phyloP scores from a whole-genome alignment of 35 echinoderm and acorn worm species.

The Anneissia japonica region DNA sequence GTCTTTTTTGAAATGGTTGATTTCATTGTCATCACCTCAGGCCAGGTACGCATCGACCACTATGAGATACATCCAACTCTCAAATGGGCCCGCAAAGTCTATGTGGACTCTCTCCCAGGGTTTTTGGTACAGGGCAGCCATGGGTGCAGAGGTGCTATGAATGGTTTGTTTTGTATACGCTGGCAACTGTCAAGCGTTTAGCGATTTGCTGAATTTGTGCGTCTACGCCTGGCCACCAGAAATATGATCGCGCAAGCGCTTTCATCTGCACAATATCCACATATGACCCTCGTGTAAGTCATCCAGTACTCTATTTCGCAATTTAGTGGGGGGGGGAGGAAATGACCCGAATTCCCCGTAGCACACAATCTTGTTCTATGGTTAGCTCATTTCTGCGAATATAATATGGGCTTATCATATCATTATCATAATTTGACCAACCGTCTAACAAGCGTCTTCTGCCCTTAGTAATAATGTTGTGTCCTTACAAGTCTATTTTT shows the following conservation, averaged over 20 bases:
- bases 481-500: constrained; percentile 19
- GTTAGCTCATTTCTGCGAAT: constrained; percentile 20
- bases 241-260: constrained; percentile 20
- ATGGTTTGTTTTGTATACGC: constrained; percentile 37
- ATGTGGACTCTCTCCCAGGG: constrained; percentile 34
- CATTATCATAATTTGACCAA: constrained; percentile 20
- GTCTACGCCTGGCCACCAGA: constrained; percentile 55
- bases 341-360: constrained; percentile 26
- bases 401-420: constrained; percentile 28
- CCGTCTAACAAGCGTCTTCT: constrained; percentile 10
- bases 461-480: constrained; percentile 23
- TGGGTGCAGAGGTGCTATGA: constrained; percentile 25
- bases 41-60: constrained; percentile 46
- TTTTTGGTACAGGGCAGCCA: constrained; percentile 44
- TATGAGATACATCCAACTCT: constrained; percentile 32
- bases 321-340: constrained; percentile 14
- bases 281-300: constrained; percentile 50
- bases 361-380: constrained; percentile 9
- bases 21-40: constrained; percentile 41
- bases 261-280: constrained; percentile 48
- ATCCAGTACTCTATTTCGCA: background rate
- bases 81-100: constrained; percentile 52
- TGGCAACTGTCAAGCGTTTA: constrained; percentile 27
- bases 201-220: constrained; percentile 34
- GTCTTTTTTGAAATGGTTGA: constrained; percentile 20